Evolutionary conservation across 2,113 vertebrate species (phyloP).

Genomic region (Prolemur simus): DNA sequence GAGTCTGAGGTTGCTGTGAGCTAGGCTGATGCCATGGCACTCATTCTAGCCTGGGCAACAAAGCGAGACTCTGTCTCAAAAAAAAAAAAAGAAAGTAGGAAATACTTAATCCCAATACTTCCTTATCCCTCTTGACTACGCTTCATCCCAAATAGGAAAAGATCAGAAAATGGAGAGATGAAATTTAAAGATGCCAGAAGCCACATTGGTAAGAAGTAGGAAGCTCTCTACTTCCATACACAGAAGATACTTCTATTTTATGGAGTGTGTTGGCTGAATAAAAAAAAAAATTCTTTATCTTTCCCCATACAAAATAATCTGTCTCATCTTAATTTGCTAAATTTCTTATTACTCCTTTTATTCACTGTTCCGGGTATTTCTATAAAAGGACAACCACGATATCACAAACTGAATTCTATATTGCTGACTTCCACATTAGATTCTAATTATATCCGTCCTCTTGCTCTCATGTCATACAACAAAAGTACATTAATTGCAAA

Average conservation of each 20-base stretch:
- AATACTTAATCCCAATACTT: background rate
- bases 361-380: background rate
- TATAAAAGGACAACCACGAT: background rate
- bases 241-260: background rate
- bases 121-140: background rate
- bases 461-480: constrained; percentile 14
- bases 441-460: background rate
- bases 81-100: background rate
- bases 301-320: background rate
- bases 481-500: constrained; percentile 18
- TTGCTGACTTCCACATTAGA: background rate
- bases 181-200: background rate
- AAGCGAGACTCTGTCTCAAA: too few species aligned
- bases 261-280: background rate
- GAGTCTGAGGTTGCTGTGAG: too few species aligned
- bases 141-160: background rate
- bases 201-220: background rate
- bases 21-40: too few species aligned
- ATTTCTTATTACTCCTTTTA: background rate
- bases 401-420: background rate
- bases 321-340: background rate
- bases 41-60: too few species aligned
- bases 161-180: background rate
- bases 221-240: background rate
- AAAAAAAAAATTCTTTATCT: background rate